A percentile compares a stretch with the other conserved stretches of the same genome.
Conservation (phyloP, 1,140 invertebrate species). For the Luehdorfia chinensis region DNA sequence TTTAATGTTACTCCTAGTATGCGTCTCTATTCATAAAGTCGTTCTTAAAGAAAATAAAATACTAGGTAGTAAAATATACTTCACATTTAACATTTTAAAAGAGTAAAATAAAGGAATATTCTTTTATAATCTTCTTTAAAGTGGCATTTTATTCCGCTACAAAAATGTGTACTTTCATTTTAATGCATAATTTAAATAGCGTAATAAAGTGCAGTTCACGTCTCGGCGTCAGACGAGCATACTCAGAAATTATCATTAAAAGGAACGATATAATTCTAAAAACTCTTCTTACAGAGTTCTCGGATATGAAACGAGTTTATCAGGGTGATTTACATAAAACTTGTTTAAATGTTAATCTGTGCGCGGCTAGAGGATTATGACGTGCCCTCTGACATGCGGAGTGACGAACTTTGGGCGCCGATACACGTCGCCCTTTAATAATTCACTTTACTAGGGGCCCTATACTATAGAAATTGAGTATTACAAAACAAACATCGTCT, state of each 20-base stretch:
- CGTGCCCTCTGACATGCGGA: constrained; percentile 45
- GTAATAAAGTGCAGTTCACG: constrained; percentile 14
- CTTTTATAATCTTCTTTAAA: constrained; percentile 17
- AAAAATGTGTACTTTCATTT: constrained; percentile 11
- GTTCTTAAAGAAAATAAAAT: background rate
- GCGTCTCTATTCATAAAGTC: no score
- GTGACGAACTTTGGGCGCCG: constrained; percentile 23
- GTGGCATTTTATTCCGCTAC: constrained; percentile 12
- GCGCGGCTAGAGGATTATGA: constrained; percentile 43
- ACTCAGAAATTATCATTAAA: constrained; percentile 20
- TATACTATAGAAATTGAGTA: no score
- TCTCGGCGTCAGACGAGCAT: constrained; percentile 6
- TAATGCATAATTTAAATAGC: constrained; percentile 17
- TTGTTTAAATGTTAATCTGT: constrained; percentile 70
- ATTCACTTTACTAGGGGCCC: constrained; percentile 18
- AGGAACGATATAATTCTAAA: constrained; percentile 25
- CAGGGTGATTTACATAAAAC: constrained; percentile 62
- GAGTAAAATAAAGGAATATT: background rate
- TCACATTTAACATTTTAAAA: constrained; percentile 3
- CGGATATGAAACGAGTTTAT: constrained; percentile 38
- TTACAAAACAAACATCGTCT: no score
- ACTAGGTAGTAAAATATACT: background rate
- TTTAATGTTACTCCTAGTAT: no score
- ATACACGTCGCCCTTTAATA: constrained; percentile 38
- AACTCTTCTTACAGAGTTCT: constrained; percentile 31